Base-by-base conservation (phyloP, 2,888 invertebrate species). In the Pandemis corylana region DNA sequence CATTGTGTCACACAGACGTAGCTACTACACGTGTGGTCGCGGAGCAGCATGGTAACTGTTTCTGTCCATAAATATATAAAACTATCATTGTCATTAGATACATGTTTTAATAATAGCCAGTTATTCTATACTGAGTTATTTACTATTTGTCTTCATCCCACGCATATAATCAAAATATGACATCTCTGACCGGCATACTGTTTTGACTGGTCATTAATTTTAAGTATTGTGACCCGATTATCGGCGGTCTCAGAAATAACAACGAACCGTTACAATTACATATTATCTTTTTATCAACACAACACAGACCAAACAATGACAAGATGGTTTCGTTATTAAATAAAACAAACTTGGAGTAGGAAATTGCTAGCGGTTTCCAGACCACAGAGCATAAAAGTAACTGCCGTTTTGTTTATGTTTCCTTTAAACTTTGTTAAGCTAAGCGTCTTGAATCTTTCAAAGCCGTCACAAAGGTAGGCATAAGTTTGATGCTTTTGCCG, bases 261-360 rank as follows among this genome's bases (percentile, higher is more conserved):
- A 82, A 76, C 82, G 75, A 79, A 80, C 88, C 89, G 89, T 88
- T 89, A 87, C 78, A 79, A 70, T 76, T 65, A 72, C 77, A 77
- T 82, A 80, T 86, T 89, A 89, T 89, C 86, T 87, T 83, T 87
- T 83, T 87, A 89, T 86, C 86, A 84, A 84, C 78, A 76, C 76
- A 78, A 78, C 67, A 67, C 10, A 75, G 75, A 75, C 41, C 7
- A 42, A 12, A 1, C 42, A 64, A 3, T 49, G 6, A 13, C 41
- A 63, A 68, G 49, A 53, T 42, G 28, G 44, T 56, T 56, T 15
- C 3, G 44, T 28, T 56, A 2, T 56, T 20, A 56, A 20, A 56
- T 56, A 56, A 56, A 56, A 56, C 7, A 56, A 56, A 15, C 7
- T 7, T 56, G 7, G n/a, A 6, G n/a, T 6, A 6, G 51, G 13